Percentiles rank a stretch among this genome's conserved stretches.
Conservation (phyloP, 1,140 invertebrate species). For the Grapholita molesta region DNA sequence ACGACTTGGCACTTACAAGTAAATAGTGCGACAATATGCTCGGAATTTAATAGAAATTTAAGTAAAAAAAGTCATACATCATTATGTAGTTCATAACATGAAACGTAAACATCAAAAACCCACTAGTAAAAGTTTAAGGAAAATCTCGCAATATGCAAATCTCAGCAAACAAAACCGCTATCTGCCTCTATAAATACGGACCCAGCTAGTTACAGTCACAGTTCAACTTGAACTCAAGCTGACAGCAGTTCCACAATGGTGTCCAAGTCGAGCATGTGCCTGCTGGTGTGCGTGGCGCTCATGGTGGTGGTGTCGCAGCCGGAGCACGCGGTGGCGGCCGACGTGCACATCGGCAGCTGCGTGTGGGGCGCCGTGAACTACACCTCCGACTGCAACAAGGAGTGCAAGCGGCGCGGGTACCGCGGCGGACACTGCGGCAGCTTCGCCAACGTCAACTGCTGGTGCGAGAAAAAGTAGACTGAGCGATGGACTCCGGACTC, state of each 20-base stretch:
- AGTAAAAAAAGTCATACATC: too few relatives aligned
- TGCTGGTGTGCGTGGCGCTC: constrained; percentile 31
- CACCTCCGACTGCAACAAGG: constrained; percentile 31
- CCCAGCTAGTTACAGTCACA: background rate
- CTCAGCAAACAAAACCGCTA: too few relatives aligned
- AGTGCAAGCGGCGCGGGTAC: constrained; percentile 34
- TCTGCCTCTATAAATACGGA: background rate
- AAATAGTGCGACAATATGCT: too few relatives aligned
- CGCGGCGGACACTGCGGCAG: constrained; percentile 28
- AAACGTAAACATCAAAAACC: too few relatives aligned
- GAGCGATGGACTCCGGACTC: too few relatives aligned
- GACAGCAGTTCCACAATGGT: too few relatives aligned
- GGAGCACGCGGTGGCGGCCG: constrained; percentile 20
- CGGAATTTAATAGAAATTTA: too few relatives aligned
- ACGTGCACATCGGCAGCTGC: background rate
- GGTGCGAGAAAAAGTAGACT: constrained; percentile 33
- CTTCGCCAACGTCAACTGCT: constrained; percentile 31
- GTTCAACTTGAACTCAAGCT: background rate
- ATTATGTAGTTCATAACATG: too few relatives aligned
- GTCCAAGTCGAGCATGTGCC: background rate
- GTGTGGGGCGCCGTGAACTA: constrained; percentile 28
- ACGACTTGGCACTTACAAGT: too few relatives aligned
- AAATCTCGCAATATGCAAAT: too few relatives aligned
- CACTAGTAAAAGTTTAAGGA: too few relatives aligned
- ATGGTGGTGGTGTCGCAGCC: constrained; percentile 28